These are phyloP conservation scores for Odontesthes bonariensis DNA, from an alignment of 2,113 vertebrate species.

Conservation along the genomic window DNA sequence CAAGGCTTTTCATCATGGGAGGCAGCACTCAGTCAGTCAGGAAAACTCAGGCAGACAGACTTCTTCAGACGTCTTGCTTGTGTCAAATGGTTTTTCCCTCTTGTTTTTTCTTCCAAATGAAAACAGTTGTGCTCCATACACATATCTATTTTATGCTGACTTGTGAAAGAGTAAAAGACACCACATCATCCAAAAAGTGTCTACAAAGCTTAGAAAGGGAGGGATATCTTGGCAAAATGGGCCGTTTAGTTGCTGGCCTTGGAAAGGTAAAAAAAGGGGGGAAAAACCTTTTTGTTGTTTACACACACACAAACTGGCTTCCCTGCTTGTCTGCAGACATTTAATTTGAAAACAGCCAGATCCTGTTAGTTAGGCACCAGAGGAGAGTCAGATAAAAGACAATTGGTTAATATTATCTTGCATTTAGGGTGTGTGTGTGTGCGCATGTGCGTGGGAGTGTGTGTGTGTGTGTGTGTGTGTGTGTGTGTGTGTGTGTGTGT, in stretches of 20 bases:
- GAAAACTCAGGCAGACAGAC: slow-evolving; percentile 48
- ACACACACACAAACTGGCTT: slow-evolving; percentile 12
- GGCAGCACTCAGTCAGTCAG: slow-evolving; percentile 41
- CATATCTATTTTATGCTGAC: slow-evolving; percentile 35
- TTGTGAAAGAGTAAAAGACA: slow-evolving; percentile 42
- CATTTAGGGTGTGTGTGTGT: slow-evolving; percentile 14
- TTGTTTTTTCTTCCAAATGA: slow-evolving; percentile 35
- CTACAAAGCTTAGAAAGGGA: neutral
- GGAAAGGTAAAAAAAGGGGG: slow-evolving; percentile 38
- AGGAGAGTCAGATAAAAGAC: slow-evolving; percentile 48
- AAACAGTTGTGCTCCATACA: slow-evolving; percentile 45
- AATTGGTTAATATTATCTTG: slow-evolving; percentile 16
- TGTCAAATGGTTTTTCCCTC: slow-evolving; percentile 36
- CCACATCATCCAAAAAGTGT: slow-evolving; percentile 38
- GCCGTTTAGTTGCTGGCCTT: slow-evolving; percentile 54
- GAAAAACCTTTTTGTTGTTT: slow-evolving; percentile 61
- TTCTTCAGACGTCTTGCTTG: neutral
- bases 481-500: slow-evolving; percentile 26
- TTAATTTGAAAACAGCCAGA: slow-evolving; percentile 66
- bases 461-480: slow-evolving; percentile 25
- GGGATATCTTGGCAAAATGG: slow-evolving; percentile 57
- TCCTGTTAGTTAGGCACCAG: slow-evolving; percentile 67
- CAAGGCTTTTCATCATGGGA: slow-evolving; percentile 66
- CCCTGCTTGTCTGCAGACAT: slow-evolving; percentile 47
- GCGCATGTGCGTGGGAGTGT: slow-evolving; percentile 22